phyloP scores from a whole-genome alignment of 2,797 vertebrate species.

The Gouania willdenowi region DNA sequence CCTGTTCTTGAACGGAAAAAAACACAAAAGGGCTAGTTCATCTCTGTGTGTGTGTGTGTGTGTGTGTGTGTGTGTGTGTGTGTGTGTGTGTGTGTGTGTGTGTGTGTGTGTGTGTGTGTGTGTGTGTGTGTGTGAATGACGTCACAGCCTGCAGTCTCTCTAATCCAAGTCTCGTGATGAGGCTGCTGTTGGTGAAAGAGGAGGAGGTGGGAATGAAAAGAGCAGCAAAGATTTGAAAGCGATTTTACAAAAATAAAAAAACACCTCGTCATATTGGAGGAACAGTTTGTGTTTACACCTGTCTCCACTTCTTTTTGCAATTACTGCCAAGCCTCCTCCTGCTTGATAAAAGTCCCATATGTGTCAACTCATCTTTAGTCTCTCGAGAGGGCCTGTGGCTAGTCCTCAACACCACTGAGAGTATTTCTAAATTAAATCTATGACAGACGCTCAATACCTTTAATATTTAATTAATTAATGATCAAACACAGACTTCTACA shows the following conservation, averaged over 20 bases:
- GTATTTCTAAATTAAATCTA: too few relatives aligned
- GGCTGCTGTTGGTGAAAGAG: slow-evolving; percentile 32
- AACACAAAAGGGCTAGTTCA: slow-evolving; percentile 8
- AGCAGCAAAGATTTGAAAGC: slow-evolving; percentile 11
- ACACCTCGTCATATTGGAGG: neutral
- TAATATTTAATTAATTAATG: too few relatives aligned
- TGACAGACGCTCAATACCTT: too few relatives aligned
- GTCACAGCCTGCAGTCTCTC: slow-evolving; percentile 21
- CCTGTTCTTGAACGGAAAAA: neutral
- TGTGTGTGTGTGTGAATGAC: too few relatives aligned
- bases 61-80: neutral
- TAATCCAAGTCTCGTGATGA: slow-evolving; percentile 68
- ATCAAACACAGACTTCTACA: too few relatives aligned
- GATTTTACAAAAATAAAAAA: slow-evolving; percentile 8
- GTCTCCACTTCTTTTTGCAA: slow-evolving; percentile 10
- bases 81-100: neutral
- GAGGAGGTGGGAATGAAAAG: slow-evolving; percentile 1
- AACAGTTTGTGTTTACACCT: slow-evolving; percentile 40
- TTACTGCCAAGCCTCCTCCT: too few relatives aligned
- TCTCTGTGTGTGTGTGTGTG: neutral
- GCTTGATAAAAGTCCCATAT: too few relatives aligned
- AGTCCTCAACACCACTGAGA: too few relatives aligned
- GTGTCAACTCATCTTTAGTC: too few relatives aligned
- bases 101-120: too few relatives aligned
- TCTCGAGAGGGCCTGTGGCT: too few relatives aligned